Conservation (phyloP, 2,888 invertebrate species). For the Melieria omissa region DNA sequence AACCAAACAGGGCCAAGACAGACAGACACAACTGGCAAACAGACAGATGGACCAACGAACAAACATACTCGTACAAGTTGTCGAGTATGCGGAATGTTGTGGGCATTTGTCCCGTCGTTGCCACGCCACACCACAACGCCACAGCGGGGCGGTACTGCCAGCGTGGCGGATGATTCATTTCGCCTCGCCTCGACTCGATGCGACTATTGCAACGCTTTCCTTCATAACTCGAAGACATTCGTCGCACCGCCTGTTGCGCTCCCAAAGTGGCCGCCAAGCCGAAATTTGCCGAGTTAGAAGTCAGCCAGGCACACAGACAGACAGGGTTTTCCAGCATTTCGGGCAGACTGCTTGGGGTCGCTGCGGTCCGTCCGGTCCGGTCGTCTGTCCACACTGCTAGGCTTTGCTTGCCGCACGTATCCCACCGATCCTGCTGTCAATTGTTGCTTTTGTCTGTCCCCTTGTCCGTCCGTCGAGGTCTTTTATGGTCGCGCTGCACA, state of each 20-base stretch:
- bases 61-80: constrained; percentile 1
- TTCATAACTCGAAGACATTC: neutral
- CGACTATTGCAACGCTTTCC: constrained; percentile 4
- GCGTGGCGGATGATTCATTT: constrained; percentile 55
- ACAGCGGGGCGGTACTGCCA: constrained; percentile 57
- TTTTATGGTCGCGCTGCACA: no score
- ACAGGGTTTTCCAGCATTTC: neutral
- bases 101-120: neutral
- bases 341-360: constrained; percentile 67
- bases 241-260: neutral
- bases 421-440: no score
- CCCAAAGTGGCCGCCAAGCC: no score
- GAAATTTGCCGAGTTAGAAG: no score
- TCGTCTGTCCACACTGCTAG: constrained; percentile 34
- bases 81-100: neutral
- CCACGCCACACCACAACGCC: constrained; percentile 50
- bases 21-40: no score
- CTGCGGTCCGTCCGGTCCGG: constrained; percentile 29
- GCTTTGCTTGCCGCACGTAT: constrained; percentile 3
- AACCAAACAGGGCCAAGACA: no score
- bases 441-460: constrained; percentile 14
- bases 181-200: constrained; percentile 34
- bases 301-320: no score
- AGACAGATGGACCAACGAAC: neutral
- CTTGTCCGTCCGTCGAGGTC: neutral